A percentile compares a stretch with the other conserved stretches of the same genome.
Evolutionary conservation across 2,797 vertebrate species (phyloP).

Genomic region (Urophycis tenuis): DNA sequence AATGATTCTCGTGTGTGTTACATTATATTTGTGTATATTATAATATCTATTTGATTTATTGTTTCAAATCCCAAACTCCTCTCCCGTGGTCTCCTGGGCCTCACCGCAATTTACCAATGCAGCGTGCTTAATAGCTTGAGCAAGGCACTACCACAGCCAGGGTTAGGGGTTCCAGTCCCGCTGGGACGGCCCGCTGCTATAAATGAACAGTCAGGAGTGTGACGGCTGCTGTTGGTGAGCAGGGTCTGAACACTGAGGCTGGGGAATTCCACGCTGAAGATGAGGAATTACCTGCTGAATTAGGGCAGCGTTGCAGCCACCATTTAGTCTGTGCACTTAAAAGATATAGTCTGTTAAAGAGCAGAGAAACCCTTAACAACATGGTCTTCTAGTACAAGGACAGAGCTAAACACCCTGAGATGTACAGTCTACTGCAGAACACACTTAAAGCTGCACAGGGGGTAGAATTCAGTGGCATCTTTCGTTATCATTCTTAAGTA

Average conservation of each 20-base stretch:
- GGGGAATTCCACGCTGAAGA: background rate
- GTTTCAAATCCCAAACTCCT: constrained; percentile 31
- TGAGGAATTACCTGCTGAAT: background rate
- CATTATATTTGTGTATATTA: background rate
- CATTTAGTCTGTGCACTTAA: background rate
- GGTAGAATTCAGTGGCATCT: too few species aligned
- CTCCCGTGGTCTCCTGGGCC: constrained; percentile 35
- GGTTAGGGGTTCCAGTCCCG: constrained; percentile 48
- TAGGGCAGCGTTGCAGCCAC: background rate
- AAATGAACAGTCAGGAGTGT: constrained; percentile 1
- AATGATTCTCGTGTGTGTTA: constrained; percentile 34
- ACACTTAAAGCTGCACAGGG: background rate
- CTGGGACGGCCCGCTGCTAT: constrained; percentile 13
- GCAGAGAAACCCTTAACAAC: background rate
- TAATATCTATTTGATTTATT: constrained; percentile 57
- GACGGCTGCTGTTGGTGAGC: background rate
- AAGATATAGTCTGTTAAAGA: background rate
- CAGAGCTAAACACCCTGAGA: background rate
- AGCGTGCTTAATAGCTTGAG: constrained; percentile 44
- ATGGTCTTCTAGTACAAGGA: background rate
- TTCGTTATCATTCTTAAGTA: too few species aligned
- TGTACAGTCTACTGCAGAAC: background rate
- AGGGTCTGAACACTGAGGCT: background rate
- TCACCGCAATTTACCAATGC: constrained; percentile 39
- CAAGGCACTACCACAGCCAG: constrained; percentile 38